Evolutionary conservation across 2,888 invertebrate genomes (phyloP).

Genomic region (Cryptosula pallasiana): DNA sequence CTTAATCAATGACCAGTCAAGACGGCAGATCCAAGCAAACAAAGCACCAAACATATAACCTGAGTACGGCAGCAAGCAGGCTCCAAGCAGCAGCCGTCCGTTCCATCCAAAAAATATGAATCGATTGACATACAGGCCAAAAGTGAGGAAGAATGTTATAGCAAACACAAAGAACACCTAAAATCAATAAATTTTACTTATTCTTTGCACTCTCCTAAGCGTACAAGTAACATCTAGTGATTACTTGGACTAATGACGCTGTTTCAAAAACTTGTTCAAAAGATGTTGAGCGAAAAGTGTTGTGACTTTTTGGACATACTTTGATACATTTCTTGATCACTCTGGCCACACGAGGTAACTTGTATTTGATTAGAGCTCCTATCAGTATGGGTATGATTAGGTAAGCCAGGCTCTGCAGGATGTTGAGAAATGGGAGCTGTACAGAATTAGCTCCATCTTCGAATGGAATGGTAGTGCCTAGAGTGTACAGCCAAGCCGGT

Average conservation of each 20-base stretch:
- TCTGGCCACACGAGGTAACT: slow-evolving; percentile 53
- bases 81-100: neutral
- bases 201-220: no score
- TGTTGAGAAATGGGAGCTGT: slow-evolving; percentile 70
- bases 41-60: neutral
- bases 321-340: neutral
- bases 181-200: no score
- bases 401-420: slow-evolving; percentile 68
- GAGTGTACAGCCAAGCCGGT: slow-evolving; percentile 83
- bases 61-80: neutral
- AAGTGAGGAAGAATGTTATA: neutral
- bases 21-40: neutral
- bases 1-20: neutral
- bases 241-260: no score
- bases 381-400: slow-evolving; percentile 68
- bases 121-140: neutral
- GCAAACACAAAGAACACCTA: no score
- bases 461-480: slow-evolving; percentile 58
- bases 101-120: neutral
- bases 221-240: no score
- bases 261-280: no score
- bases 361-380: slow-evolving; percentile 50
- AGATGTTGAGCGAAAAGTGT: no score
- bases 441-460: neutral
- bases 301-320: no score